Base-by-base conservation (phyloP, 2,888 invertebrate species). In the Autographa pulchrina region DNA sequence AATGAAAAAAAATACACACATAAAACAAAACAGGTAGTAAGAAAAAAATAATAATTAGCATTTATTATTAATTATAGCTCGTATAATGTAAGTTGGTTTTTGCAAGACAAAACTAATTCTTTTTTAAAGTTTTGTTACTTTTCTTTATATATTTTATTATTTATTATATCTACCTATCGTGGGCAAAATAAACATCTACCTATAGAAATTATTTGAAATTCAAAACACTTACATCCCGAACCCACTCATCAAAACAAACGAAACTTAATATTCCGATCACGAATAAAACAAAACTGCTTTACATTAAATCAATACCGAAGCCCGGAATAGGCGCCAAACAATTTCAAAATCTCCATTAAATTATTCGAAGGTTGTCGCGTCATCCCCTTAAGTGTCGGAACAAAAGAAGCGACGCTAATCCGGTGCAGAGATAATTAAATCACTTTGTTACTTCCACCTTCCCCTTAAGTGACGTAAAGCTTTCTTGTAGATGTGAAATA, bases 381-480 rank as follows among this genome's bases (percentile, higher is more conserved):
- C 84, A 83, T 83, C 78, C 68, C 75, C 74, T 72, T 79, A 82
- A 79, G 83, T 86, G 84, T 75, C 73, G 68, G 78, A 82, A 85
- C 85, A 86, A 86, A 87, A 88, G 87, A 86, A 85, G 77, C 85
- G 78, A 73, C 61, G 81, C 82, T 87, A 88, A 90, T 88, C 85
- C 83, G 75, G 77, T 81, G 81, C 86, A 82, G 81, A 80, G 84
- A 85, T 89, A 90, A 91, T 91, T 89, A 87, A 88, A 91, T 91
- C 87, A 89, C 84, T 80, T 73, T 69, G 78, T 79, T 75, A 62
- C 75, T 69, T 73, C 66, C 77, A 74, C 68, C 79, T 66, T 65
- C 43, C 65, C 41, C 71, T 65, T 75, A 80, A 84, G 78, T 62
- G 75, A 77, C 81, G 78, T 75, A 75, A 84, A 78, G 68, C 74